A percentile compares a stretch with the other conserved stretches of the same genome.
Conservation (phyloP, 2,113 vertebrate species). For the Steatornis caripensis region DNA sequence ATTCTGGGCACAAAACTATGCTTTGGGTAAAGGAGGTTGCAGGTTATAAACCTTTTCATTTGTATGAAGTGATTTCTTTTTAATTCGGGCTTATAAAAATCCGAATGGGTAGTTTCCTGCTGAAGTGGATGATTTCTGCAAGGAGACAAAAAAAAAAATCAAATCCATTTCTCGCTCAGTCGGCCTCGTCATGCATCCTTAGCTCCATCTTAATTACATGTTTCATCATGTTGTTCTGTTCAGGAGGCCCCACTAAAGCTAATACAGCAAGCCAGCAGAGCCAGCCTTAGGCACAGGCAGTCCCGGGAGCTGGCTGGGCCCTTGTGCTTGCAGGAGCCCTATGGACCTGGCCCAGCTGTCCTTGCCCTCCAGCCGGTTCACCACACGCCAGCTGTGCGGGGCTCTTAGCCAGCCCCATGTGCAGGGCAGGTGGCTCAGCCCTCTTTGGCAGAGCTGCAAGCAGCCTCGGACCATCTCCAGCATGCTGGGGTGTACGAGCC, state of each 20-base stretch:
- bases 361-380: not conserved
- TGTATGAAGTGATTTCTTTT: constrained; percentile 48
- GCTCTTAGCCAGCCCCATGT: not conserved
- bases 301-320: not conserved
- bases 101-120: constrained; percentile 1
- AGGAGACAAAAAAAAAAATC: constrained; percentile 58
- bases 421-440: not conserved
- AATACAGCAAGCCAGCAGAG: constrained; percentile 23
- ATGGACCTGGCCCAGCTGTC: not conserved
- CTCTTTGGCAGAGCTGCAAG: not conserved
- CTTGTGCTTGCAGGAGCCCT: not conserved
- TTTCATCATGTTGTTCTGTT: constrained; percentile 61
- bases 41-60: constrained; percentile 50
- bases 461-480: not conserved
- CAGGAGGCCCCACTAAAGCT: constrained; percentile 39
- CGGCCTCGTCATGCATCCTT: constrained; percentile 62
- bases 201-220: constrained; percentile 67
- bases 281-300: constrained; percentile 27
- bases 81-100: constrained; percentile 52
- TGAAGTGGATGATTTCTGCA: constrained; percentile 60
- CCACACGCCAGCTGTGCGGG: not conserved
- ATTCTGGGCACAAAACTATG: constrained; percentile 1
- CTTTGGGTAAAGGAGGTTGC: constrained; percentile 1
- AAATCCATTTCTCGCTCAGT: constrained; percentile 63
- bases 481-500: rapidly evolving